phyloP scores from a whole-genome alignment of 1,140 invertebrate species.

The Pseudomyrmex gracilis region DNA sequence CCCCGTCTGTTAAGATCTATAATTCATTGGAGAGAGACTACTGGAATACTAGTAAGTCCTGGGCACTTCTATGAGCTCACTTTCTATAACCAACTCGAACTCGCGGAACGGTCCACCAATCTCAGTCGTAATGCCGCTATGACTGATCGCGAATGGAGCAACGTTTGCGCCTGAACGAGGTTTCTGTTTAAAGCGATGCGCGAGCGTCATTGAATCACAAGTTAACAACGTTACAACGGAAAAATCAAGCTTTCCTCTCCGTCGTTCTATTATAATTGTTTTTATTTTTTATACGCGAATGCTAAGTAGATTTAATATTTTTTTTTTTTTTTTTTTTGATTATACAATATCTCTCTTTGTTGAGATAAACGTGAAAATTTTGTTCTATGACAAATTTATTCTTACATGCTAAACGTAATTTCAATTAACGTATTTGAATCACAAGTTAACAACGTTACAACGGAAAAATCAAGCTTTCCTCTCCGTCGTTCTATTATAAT shows the following conservation, averaged over 20 bases:
- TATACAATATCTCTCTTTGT: no score
- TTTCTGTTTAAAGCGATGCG: slow-evolving; percentile 7
- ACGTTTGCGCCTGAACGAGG: slow-evolving; percentile 5
- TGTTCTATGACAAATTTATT: not conserved
- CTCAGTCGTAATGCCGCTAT: slow-evolving; percentile 8
- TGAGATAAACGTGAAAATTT: no score
- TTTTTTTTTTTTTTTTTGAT: no score
- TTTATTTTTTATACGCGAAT: not conserved
- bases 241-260: slow-evolving; percentile 16
- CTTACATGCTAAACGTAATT: not conserved
- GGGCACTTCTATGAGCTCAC: no score
- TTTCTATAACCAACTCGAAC: no score
- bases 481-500: not conserved
- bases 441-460: slow-evolving; percentile 29
- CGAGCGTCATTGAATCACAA: slow-evolving; percentile 6
- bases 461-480: slow-evolving; percentile 6
- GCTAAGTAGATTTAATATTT: not conserved
- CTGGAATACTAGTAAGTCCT: no score
- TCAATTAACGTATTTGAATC: not conserved
- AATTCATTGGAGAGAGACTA: not conserved
- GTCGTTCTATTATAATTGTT: not conserved
- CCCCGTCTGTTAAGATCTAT: not conserved
- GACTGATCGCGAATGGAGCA: slow-evolving; percentile 30
- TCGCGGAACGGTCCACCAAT: no score
- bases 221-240: slow-evolving; percentile 20